phyloP scores from a whole-genome alignment of 1,140 invertebrate genomes.

The Drosophila tristis region DNA sequence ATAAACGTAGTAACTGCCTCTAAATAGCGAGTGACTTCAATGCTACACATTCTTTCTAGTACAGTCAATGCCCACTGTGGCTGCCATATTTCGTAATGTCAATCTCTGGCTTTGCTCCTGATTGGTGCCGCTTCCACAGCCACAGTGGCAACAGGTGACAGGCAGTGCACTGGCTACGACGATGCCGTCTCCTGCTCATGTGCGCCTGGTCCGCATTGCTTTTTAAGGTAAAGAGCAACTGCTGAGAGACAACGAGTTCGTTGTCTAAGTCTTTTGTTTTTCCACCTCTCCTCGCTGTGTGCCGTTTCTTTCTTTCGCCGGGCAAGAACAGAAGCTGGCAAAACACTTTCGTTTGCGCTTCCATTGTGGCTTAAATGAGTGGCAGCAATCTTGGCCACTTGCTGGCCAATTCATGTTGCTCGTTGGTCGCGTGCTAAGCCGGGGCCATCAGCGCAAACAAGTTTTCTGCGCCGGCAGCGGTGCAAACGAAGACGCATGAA shows the following conservation, averaged over 20 bases:
- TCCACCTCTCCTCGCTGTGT: slow-evolving; percentile 3
- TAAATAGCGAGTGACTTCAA: background rate
- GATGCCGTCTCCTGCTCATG: slow-evolving; percentile 46
- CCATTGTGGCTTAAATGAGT: slow-evolving; percentile 24
- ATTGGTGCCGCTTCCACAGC: slow-evolving; percentile 6
- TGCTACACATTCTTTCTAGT: too few relatives aligned
- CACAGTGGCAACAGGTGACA: too few relatives aligned
- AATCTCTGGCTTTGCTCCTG: slow-evolving; percentile 45
- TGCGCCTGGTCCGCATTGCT: slow-evolving; percentile 72
- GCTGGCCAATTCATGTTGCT: slow-evolving; percentile 38
- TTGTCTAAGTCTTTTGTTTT: slow-evolving; percentile 74
- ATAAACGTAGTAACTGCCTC: background rate
- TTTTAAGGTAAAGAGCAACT: slow-evolving; percentile 72
- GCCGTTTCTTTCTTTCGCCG: slow-evolving; percentile 27
- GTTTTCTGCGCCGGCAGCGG: slow-evolving; percentile 40
- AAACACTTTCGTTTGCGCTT: slow-evolving; percentile 69
- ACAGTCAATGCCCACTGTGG: slow-evolving; percentile 44
- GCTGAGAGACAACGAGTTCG: slow-evolving; percentile 59
- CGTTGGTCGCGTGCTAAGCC: slow-evolving; percentile 65
- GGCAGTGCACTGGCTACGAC: background rate
- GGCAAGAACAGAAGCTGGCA: slow-evolving; percentile 60
- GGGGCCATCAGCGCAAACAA: slow-evolving; percentile 49
- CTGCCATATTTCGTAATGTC: slow-evolving; percentile 43
- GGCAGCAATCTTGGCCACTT: slow-evolving; percentile 41
- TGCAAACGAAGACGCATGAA: slow-evolving; percentile 35